Evolutionary conservation across 2,888 invertebrate genomes (phyloP).

Genomic region (Cetonia aurata): DNA sequence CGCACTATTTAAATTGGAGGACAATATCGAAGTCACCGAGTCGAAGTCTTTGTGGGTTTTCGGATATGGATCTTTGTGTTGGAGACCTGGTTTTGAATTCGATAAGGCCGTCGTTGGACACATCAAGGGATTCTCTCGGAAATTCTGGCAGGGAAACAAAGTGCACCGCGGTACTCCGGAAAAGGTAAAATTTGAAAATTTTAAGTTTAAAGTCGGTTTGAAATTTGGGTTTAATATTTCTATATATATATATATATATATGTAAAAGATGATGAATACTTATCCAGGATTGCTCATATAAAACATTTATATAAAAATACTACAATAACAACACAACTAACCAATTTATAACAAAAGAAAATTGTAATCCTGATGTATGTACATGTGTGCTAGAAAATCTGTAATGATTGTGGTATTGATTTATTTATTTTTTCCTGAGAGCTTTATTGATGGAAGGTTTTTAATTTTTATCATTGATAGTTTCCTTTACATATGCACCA

Average conservation of each 20-base stretch:
- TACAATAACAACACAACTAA: too few relatives aligned
- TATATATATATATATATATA: not conserved
- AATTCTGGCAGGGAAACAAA: conserved; percentile 94
- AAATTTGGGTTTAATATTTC: not conserved
- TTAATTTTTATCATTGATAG: too few relatives aligned
- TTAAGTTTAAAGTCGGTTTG: not conserved
- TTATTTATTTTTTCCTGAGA: too few relatives aligned
- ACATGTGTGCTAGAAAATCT: too few relatives aligned
- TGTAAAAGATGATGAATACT: too few relatives aligned
- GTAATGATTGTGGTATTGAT: too few relatives aligned
- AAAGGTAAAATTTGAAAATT: conserved; percentile 72
- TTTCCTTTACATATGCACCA: too few relatives aligned
- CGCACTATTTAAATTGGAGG: conserved; percentile 51
- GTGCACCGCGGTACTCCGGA: conserved; percentile 82
- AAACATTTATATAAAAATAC: too few relatives aligned
- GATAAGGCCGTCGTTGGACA: conserved; percentile 85
- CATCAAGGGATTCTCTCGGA: conserved; percentile 82
- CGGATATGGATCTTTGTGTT: conserved; percentile 95
- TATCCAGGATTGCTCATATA: too few relatives aligned
- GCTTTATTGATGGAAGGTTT: too few relatives aligned
- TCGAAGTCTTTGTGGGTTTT: conserved; percentile 86
- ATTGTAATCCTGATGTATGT: too few relatives aligned
- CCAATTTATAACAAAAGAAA: too few relatives aligned
- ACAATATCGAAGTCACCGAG: conserved; percentile 59
- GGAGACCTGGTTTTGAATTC: conserved; percentile 94